Base-by-base conservation (phyloP, 2,113 vertebrate genomes). In the Macrotus californicus region DNA sequence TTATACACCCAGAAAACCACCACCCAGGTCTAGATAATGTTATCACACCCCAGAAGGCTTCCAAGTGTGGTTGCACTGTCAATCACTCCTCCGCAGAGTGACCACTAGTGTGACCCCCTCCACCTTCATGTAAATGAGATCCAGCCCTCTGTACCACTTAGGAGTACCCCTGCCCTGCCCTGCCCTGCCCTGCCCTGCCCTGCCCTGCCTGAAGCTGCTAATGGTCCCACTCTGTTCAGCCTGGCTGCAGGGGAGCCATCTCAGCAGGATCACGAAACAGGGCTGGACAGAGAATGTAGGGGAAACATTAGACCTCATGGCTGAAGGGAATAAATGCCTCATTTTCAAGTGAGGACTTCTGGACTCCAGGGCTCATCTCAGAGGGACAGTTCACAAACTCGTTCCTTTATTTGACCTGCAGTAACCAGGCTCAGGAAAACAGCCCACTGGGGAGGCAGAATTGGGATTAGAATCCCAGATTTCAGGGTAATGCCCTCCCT, bases 1-100 rank as follows among this genome's bases (percentile, higher is more conserved):
- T 82, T 39, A 64, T 36, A 69, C 15, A 70, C 54, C 75, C 56
- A 34, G 41, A n/a, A 94, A 94, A 67, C 84, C 56, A 89, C 39
- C 52, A 36, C 13, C 31, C 1, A 10, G 64, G 39, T 36, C 79
- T 82, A 89, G 83, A 91, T 59, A 61, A 70, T 8, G 26, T 26
- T 67, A 0, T 31, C 48, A 82, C 59, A 15, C 26, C n/a, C 89
- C 16, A 24, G 79, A 79, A 82, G 76, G 22, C 67, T 96, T 46
- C 72, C 3, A 9, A 6, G 48, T 50, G 15, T 39, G 43, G 2
- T 43, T 73, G 82, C 12, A 0, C 64, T 83, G 61, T 31, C 67
- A 72, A 6, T 52, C 41, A 9, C 66, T 29, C 69, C 52, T 70
- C 31, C 39, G 34, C 56, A 48, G 50, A 43, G 39, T 86, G 34